Evolutionary conservation across 2,888 invertebrate species (phyloP).

Genomic region (Agonopterix alstromeriana): DNA sequence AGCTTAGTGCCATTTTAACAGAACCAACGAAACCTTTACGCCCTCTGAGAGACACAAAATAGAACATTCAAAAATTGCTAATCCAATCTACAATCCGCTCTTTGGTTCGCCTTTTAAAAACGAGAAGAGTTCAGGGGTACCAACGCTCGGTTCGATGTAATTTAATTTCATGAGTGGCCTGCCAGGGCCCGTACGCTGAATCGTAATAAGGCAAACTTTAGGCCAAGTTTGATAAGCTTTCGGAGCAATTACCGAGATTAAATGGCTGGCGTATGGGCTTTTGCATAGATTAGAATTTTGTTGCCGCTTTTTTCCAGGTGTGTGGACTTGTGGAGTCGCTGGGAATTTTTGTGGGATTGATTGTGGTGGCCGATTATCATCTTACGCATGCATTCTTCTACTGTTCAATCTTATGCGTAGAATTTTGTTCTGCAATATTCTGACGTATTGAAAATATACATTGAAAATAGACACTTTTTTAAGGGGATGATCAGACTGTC

Average conservation of each 20-base stretch:
- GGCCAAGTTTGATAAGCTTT: slow-evolving; percentile 5
- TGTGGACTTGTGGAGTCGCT: not conserved
- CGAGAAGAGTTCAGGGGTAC: not conserved
- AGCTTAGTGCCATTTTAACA: too few relatives aligned
- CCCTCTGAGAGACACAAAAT: not conserved
- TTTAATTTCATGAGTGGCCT: slow-evolving; percentile 8
- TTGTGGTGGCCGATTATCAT: too few relatives aligned
- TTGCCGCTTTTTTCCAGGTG: not conserved
- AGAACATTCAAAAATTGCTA: not conserved
- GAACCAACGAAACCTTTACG: too few relatives aligned
- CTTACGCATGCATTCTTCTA: too few relatives aligned
- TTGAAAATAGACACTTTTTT: too few relatives aligned
- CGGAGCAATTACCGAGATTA: slow-evolving; percentile 6
- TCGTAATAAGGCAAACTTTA: slow-evolving; percentile 7
- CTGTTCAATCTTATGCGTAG: too few relatives aligned
- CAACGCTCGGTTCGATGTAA: slow-evolving; percentile 2
- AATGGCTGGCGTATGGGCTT: slow-evolving; percentile 1
- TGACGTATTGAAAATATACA: too few relatives aligned
- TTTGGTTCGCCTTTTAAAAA: slow-evolving; percentile 3
- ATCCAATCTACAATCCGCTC: not conserved
- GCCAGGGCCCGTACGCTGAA: not conserved
- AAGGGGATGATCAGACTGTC: too few relatives aligned
- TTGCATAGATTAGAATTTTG: slow-evolving; percentile 1
- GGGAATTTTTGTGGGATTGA: too few relatives aligned
- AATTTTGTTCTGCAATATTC: too few relatives aligned